phyloP scores from a whole-genome alignment of 2,888 invertebrate genomes.

The Andricus curvator region DNA sequence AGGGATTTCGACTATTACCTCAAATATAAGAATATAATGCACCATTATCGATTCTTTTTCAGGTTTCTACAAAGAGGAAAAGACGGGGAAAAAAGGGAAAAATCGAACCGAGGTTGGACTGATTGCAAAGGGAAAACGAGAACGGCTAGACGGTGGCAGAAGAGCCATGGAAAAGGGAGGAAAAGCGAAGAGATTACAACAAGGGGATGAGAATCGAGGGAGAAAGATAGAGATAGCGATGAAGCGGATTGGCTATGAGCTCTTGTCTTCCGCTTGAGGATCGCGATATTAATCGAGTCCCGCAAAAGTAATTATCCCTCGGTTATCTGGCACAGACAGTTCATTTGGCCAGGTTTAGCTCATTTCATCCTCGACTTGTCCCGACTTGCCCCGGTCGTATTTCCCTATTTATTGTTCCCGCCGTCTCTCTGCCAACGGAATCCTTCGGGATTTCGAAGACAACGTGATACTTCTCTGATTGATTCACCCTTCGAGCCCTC shows the following conservation, averaged over 20 bases:
- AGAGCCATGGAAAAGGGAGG: slow-evolving; percentile 26
- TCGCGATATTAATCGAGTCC: slow-evolving; percentile 63
- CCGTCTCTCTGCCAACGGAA: slow-evolving; percentile 39
- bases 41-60: slow-evolving; percentile 10
- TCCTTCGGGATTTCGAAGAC: slow-evolving; percentile 47
- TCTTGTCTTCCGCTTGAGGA: slow-evolving; percentile 44
- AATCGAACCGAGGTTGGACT: slow-evolving; percentile 9
- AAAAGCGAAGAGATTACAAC: slow-evolving; percentile 22
- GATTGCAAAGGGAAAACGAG: slow-evolving; percentile 21
- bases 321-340: slow-evolving; percentile 65
- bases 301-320: slow-evolving; percentile 64
- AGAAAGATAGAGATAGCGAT: slow-evolving; percentile 34
- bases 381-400: slow-evolving; percentile 32
- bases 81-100: neutral
- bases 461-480: slow-evolving; percentile 43
- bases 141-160: slow-evolving; percentile 1
- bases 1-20: slow-evolving; percentile 17
- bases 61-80: neutral
- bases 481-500: slow-evolving; percentile 45
- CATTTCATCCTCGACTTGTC: slow-evolving; percentile 49
- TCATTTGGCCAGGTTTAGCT: slow-evolving; percentile 55
- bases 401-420: slow-evolving; percentile 50
- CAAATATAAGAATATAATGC: neutral
- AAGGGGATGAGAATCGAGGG: slow-evolving; percentile 25
- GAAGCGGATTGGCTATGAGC: slow-evolving; percentile 46